These are phyloP conservation scores for Danio kyathit DNA, from an alignment of 2,797 vertebrate genomes.

Conservation along the genomic window DNA sequence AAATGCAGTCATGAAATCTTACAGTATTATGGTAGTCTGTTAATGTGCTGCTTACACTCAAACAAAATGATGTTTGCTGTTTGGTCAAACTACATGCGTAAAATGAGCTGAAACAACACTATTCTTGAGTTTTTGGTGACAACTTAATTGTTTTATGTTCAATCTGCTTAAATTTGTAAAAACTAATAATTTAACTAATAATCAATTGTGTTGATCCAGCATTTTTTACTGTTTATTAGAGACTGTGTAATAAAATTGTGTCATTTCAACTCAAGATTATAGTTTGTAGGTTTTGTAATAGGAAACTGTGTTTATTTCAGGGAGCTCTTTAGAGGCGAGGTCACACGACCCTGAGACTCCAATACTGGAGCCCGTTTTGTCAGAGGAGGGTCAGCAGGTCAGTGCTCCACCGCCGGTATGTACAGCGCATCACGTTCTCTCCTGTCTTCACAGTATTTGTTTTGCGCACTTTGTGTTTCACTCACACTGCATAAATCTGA, in stretches of 20 bases:
- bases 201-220: no score
- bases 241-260: not conserved
- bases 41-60: not conserved
- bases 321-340: slow-evolving; percentile 71
- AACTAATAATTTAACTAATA: no score
- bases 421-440: not conserved
- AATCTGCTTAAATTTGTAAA: no score
- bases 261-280: not conserved
- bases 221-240: no score
- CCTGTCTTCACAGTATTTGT: not conserved
- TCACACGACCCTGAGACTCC: slow-evolving; percentile 64
- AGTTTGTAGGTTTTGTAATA: not conserved
- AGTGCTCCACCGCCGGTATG: slow-evolving; percentile 52
- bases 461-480: not conserved
- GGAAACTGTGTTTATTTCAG: slow-evolving; percentile 65
- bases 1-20: not conserved
- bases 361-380: slow-evolving; percentile 73
- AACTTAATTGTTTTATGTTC: no score
- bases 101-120: no score
- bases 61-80: no score
- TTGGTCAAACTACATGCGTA: no score
- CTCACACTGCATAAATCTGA: not conserved
- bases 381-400: slow-evolving; percentile 83
- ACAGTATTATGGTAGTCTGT: not conserved
- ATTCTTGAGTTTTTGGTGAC: no score